These are phyloP conservation scores for Euschistus heros DNA, from an alignment of 1,140 invertebrate genomes.

Conservation along the genomic window DNA sequence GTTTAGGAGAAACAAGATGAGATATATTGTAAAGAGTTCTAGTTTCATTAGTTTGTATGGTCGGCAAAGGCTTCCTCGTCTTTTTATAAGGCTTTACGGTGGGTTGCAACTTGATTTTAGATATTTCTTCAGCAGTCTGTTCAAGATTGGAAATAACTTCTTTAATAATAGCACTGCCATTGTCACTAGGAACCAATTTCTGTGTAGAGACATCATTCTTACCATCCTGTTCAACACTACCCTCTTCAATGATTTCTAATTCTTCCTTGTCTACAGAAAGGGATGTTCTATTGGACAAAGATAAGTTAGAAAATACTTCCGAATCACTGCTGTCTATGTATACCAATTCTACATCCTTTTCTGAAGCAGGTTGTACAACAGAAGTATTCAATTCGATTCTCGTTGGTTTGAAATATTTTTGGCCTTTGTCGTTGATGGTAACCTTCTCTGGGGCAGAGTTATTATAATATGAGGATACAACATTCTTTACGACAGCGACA, in stretches of 20 bases:
- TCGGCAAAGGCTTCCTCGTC: too few species aligned
- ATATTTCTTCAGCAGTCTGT: constrained; percentile 14
- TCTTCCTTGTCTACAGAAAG: background rate
- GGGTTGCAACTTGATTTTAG: background rate
- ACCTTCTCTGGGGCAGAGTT: background rate
- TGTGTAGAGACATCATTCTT: background rate
- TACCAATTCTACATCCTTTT: constrained; percentile 22
- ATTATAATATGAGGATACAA: constrained; percentile 16
- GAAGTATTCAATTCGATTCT: constrained; percentile 1
- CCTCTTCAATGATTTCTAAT: background rate
- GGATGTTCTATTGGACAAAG: background rate
- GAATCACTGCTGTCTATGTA: constrained; percentile 27
- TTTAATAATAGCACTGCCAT: background rate
- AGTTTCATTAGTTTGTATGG: too few species aligned
- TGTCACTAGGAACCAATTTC: background rate
- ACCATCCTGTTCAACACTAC: background rate
- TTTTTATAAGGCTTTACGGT: too few species aligned
- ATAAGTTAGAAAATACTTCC: constrained; percentile 12
- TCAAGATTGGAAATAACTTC: constrained; percentile 16
- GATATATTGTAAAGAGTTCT: too few species aligned
- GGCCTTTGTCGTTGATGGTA: background rate
- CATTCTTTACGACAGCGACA: background rate
- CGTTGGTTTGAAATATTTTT: background rate
- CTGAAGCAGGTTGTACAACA: background rate
- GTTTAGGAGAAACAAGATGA: too few species aligned